Evolutionary conservation across 2,888 invertebrate genomes (phyloP), one percentile per base, ranked within the genome.

Genomic region (Chymomyza procnemis): DNA sequence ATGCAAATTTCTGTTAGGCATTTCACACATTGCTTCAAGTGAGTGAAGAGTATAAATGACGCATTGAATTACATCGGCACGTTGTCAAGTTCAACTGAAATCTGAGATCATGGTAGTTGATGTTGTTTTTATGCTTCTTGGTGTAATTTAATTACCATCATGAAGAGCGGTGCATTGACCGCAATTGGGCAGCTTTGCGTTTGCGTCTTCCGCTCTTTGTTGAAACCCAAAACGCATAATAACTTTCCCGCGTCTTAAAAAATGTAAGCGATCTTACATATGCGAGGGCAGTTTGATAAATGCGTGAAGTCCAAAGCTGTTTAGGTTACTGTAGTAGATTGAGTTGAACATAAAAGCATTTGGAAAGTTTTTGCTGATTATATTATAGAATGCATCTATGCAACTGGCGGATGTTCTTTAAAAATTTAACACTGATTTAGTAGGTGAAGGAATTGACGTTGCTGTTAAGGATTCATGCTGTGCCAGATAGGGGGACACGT

Each of bases 251-350:
- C 50, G 18, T 2, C 8, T 19, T 69, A 21, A 46, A 46, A 47
- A 59, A 16, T 46, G 50, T 64, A 58, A 61, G 66, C 30, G 59
- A 22, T 54, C 18, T n/a, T 6, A 48, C 52, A 30, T 16, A 6
- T 26, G 26, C 26, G 26, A 26, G 26, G 26, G 26, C 26, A 26
- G 26, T 26, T 26, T 26, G 26, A 47, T 16, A 47, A 47, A 4
- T 47, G 5, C 58, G 4, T 34, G 26, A 22, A 54, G 6, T 18
- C 18, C 26, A 8, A 1, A 26, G 26, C 26, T 6, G 26, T 22
- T 22, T 22, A n/a, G n/a, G n/a, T n/a, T n/a, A n/a, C n/a, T n/a
- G n/a, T n/a, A n/a, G n/a, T n/a, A n/a, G n/a, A n/a, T n/a, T n/a
- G n/a, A n/a, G n/a, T n/a, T n/a, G n/a, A n/a, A n/a, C n/a, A n/a